These are phyloP conservation scores for Stegastes partitus DNA, from an alignment of 2,113 vertebrate species.

Conservation along the genomic window DNA sequence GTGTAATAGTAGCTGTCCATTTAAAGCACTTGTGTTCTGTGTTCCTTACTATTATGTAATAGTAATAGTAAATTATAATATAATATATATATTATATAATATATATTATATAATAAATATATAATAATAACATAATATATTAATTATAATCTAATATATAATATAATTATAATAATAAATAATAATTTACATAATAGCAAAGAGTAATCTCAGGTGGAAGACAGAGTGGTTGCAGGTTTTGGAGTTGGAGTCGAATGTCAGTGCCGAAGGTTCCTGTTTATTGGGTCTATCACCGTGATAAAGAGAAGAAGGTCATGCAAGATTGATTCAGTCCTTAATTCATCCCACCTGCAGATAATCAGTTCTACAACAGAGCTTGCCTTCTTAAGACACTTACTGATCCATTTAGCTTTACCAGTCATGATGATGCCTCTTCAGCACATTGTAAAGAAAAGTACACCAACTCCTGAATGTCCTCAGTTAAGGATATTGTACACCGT, in stretches of 20 bases:
- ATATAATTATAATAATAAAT: neutral
- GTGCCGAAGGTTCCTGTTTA: slow-evolving; percentile 15
- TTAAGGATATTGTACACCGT: neutral
- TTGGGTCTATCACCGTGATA: slow-evolving; percentile 21
- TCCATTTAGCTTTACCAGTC: slow-evolving; percentile 45
- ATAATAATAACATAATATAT: no score
- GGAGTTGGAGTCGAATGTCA: neutral
- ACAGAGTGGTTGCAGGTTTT: neutral
- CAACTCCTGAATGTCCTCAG: slow-evolving; percentile 10
- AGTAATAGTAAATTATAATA: neutral
- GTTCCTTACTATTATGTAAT: no score
- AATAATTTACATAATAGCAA: neutral
- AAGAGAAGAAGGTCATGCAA: slow-evolving; percentile 21
- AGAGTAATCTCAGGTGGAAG: neutral
- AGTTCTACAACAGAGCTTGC: slow-evolving; percentile 21
- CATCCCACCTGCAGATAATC: slow-evolving; percentile 28
- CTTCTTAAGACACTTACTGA: slow-evolving; percentile 44
- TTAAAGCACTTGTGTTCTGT: no score
- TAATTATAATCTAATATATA: no score
- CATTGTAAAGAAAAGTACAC: slow-evolving; percentile 31
- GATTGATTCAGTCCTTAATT: slow-evolving; percentile 25
- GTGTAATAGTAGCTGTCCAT: neutral
- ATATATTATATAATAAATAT: no score
- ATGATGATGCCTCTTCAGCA: slow-evolving; percentile 29
- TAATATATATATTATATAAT: no score